Conservation (phyloP, 2,113 vertebrate species). For the Neolamprologus toae region DNA sequence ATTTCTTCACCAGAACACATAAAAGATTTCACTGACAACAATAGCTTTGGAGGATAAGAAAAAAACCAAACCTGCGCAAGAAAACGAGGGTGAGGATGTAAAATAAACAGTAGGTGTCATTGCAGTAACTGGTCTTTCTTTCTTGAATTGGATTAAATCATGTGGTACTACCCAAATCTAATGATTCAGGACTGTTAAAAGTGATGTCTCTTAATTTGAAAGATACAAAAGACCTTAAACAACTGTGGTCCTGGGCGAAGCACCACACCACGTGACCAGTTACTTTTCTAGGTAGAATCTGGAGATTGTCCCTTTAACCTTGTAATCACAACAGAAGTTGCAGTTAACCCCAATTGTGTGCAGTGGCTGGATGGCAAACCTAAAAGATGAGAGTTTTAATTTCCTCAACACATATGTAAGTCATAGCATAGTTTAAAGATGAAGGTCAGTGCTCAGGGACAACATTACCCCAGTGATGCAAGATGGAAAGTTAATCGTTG, state of each 20-base stretch:
- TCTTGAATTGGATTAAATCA: not conserved
- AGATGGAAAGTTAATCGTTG: not conserved
- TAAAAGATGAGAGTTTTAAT: not conserved
- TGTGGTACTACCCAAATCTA: not conserved
- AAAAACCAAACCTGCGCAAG: not conserved
- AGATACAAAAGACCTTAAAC: not conserved
- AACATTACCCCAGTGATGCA: constrained; percentile 36
- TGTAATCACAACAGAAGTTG: not conserved
- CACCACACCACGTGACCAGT: not conserved
- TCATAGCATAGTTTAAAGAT: not conserved
- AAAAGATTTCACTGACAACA: not conserved
- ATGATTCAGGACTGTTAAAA: not conserved
- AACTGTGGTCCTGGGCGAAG: not conserved
- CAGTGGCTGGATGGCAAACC: not conserved
- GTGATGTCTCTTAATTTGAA: not conserved
- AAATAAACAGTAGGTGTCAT: not conserved
- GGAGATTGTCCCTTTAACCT: not conserved
- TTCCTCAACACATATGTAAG: not conserved
- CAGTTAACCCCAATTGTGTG: not conserved
- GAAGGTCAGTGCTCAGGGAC: constrained; percentile 55
- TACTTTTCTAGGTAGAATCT: not conserved
- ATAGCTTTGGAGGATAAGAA: not conserved
- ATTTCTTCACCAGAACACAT: not conserved
- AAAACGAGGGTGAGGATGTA: not conserved
- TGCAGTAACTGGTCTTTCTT: not conserved